Evolutionary conservation across 2,113 vertebrate genomes (phyloP).

Genomic region (Gallinago paraguaiae): DNA sequence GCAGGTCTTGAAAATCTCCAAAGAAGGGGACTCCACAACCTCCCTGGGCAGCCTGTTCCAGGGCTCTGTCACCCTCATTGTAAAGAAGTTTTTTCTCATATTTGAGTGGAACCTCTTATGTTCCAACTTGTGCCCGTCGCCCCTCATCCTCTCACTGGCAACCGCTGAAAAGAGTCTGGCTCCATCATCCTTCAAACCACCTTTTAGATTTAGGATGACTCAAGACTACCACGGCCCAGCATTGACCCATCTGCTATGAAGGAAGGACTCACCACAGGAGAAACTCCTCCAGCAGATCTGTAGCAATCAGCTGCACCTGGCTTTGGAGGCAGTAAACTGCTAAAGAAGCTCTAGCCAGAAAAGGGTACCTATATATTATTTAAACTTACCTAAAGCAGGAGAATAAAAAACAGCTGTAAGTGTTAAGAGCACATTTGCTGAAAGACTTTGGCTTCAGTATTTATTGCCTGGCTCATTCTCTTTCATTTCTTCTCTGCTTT

Average conservation of each 20-base stretch:
- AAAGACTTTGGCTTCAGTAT: not conserved
- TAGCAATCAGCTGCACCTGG: not conserved
- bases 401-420: not conserved
- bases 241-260: not conserved
- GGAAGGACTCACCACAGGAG: not conserved
- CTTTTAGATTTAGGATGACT: not conserved
- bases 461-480: not conserved
- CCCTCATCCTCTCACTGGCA: too few species aligned
- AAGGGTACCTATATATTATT: not conserved
- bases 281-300: not conserved
- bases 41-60: too few species aligned
- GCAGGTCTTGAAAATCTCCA: too few species aligned
- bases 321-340: not conserved
- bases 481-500: not conserved
- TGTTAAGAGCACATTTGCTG: not conserved
- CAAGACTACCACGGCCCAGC: not conserved
- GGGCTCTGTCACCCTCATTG: too few species aligned
- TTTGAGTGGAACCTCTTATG: too few species aligned
- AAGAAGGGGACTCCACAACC: too few species aligned
- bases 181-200: too few species aligned
- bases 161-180: too few species aligned
- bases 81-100: too few species aligned
- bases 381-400: not conserved
- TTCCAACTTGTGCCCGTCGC: too few species aligned
- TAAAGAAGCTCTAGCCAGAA: not conserved